Percentiles rank a stretch among this genome's conserved stretches.
These are phyloP conservation scores for Galleria mellonella DNA, from an alignment of 1,140 invertebrate genomes.

Conservation along the genomic window DNA sequence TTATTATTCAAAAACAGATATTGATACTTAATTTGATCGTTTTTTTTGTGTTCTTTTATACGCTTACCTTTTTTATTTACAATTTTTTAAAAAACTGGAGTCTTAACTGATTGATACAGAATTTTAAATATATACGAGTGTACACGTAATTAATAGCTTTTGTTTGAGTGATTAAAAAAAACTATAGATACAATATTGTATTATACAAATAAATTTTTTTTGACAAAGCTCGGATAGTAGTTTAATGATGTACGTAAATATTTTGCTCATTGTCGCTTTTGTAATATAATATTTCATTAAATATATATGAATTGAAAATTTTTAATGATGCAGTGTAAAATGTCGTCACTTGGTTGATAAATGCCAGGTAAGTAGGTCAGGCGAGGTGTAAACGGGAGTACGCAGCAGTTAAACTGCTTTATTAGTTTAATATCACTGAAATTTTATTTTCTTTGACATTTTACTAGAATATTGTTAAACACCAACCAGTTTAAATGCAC, in stretches of 20 bases:
- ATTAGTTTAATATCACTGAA: constrained; percentile 21
- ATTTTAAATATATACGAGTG: too few species aligned
- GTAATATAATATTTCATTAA: background rate
- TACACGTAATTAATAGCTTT: too few species aligned
- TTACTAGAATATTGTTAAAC: background rate
- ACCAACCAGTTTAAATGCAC: too few species aligned
- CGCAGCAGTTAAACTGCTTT: constrained; percentile 26
- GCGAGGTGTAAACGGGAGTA: constrained; percentile 24
- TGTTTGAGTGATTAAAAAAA: too few species aligned
- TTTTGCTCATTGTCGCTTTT: too few species aligned
- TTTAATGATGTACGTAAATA: too few species aligned
- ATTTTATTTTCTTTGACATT: constrained; percentile 12
- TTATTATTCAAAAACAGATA: too few species aligned
- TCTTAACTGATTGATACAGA: too few species aligned
- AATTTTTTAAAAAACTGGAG: too few species aligned
- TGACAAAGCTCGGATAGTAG: background rate
- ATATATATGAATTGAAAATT: background rate
- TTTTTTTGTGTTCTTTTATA: too few species aligned
- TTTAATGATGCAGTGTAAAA: constrained; percentile 14
- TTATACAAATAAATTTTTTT: background rate
- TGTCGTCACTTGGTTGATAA: constrained; percentile 21
- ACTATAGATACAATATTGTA: background rate
- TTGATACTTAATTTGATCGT: too few species aligned
- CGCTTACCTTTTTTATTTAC: too few species aligned
- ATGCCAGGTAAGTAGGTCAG: constrained; percentile 34